Evolutionary conservation across 30 jellyfish, hydroid and myxozoan genomes (phyloP).

Genomic region (Hydractinia echinata): DNA sequence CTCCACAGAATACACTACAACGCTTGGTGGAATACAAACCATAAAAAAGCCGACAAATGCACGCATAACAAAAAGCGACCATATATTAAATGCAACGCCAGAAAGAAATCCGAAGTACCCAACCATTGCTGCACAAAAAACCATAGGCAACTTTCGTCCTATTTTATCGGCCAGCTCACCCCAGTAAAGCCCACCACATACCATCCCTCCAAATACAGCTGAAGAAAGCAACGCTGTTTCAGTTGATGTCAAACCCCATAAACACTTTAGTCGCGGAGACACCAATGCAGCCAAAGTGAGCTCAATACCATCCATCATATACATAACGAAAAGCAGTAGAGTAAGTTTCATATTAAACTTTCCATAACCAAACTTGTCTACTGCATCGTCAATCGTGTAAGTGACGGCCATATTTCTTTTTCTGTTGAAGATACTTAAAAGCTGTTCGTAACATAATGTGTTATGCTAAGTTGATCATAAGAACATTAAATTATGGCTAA

Average conservation of each 20-base stretch:
- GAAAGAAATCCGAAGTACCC: background rate
- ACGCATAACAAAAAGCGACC: background rate
- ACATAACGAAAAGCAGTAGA: background rate
- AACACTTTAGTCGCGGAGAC: background rate
- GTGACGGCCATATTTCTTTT: too few species aligned
- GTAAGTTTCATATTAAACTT: background rate
- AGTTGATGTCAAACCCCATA: background rate
- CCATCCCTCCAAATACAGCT: background rate
- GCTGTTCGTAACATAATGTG: too few species aligned
- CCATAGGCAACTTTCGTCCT: background rate
- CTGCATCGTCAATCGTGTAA: background rate
- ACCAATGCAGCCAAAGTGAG: background rate
- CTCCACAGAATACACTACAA: background rate
- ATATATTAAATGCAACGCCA: background rate
- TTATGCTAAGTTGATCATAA: too few species aligned
- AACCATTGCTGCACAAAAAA: background rate
- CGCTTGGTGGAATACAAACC: background rate
- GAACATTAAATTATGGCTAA: too few species aligned
- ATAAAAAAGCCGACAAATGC: background rate
- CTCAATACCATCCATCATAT: background rate
- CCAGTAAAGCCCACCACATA: background rate
- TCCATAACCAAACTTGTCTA: background rate
- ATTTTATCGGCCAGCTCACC: background rate
- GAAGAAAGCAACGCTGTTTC: conserved; percentile 1
- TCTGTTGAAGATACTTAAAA: too few species aligned